Percentiles rank a stretch among this genome's conserved stretches.
phyloP scores from a whole-genome alignment of 2,797 vertebrate species.

The Diceros bicornis region DNA sequence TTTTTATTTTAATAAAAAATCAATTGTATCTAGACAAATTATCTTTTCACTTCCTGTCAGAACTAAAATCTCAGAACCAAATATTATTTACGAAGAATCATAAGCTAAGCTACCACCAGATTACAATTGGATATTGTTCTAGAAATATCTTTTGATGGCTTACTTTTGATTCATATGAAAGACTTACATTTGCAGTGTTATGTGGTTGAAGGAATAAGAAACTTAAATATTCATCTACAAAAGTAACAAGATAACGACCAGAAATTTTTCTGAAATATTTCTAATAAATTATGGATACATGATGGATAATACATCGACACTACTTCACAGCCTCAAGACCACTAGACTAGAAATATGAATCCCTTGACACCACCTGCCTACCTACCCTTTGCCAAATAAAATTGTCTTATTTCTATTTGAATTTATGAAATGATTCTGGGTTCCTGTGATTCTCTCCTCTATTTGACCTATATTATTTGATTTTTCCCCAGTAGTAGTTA shows the following conservation, averaged over 20 bases:
- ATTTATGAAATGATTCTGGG: not conserved
- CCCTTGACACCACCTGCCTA: not conserved
- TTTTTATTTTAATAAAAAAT: conserved; percentile 59
- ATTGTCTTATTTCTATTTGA: conserved; percentile 12
- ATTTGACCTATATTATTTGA: not conserved
- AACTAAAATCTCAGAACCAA: not conserved
- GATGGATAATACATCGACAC: not conserved
- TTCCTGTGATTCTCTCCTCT: not conserved
- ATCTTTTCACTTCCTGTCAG: not conserved
- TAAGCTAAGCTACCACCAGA: not conserved
- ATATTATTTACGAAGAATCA: not conserved
- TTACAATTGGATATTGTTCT: not conserved
- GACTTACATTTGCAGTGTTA: not conserved
- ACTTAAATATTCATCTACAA: not conserved
- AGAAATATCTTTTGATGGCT: not conserved
- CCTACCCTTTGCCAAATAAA: not conserved
- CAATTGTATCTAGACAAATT: not conserved
- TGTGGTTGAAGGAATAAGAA: not conserved
- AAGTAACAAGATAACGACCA: not conserved
- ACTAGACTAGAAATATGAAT: not conserved
- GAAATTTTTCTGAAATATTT: not conserved
- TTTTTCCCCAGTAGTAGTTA: not conserved
- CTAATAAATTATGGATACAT: not conserved
- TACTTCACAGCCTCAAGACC: not conserved
- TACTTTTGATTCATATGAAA: not conserved